Base-by-base conservation (phyloP, 2,888 invertebrate genomes). In the Octodonta nipae region DNA sequence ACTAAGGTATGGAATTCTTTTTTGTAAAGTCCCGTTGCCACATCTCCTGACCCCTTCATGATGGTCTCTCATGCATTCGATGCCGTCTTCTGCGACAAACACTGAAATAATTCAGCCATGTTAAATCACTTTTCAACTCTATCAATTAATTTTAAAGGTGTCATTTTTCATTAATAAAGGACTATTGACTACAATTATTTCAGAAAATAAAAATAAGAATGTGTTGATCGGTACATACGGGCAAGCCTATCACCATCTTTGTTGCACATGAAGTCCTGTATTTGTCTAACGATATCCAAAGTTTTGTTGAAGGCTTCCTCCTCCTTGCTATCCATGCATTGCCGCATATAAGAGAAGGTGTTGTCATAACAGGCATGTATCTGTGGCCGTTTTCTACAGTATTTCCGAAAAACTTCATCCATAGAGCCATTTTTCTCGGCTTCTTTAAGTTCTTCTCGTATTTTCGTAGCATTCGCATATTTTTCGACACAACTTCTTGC, bases 241-340 rank as follows among this genome's bases (percentile, higher is more conserved):
- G 85, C 84, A 47, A 86, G 78, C 45, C 84, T 73, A 54, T 85
- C 84, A 5, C 85, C 85, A 45, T 83, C 81, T 47, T 84, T 83
- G 49, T 68, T 75, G 52, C 86, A 86, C 13, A 80, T 64, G 52
- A 86, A 86, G 42, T 75, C 71, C 0, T 77, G 63, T 1, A 85
- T 60, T 40, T 78, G 76, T 20, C 76, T 70, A 0, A 81, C 68
- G 17, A 83, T 72, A 43, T 79, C 78, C 50, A 73, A 62, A 1
- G 78, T 56, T 1, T 71, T 70, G 37, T 71, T 68, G 28, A 76
- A 66, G 33, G 70, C 73, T 2, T 68, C 65, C 29, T 65, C 67
- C 50, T 85, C 84, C 1, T 69, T 61, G 0, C 58, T 52, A 1
- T 71, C 66, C 35, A 85, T 60, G 47, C 85, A 86, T 0, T 70